phyloP scores from a whole-genome alignment of 2,113 vertebrate genomes.

The Camarhynchus parvulus region DNA sequence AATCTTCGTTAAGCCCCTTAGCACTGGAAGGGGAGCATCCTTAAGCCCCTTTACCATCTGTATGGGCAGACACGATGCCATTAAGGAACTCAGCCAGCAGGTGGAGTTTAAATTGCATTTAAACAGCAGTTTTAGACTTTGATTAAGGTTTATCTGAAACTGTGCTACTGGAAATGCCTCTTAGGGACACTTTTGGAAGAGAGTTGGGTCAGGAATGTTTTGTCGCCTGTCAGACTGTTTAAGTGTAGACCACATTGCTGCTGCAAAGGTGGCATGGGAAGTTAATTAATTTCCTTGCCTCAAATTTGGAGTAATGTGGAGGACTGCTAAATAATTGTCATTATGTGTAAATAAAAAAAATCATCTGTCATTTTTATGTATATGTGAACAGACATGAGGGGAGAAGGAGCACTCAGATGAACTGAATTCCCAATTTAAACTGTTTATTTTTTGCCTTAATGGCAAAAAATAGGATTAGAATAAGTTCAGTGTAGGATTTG shows the following conservation, averaged over 20 bases:
- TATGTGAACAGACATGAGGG: not conserved
- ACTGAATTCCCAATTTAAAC: not conserved
- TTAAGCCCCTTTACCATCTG: not conserved
- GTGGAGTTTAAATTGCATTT: conserved; percentile 61
- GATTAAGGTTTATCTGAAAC: not conserved
- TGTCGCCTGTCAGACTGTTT: not conserved
- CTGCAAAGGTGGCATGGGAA: not conserved
- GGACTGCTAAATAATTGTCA: not conserved
- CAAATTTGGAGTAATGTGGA: not conserved
- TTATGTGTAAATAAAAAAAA: not conserved
- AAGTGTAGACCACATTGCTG: not conserved
- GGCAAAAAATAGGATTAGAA: not conserved
- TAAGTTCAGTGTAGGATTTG: not conserved
- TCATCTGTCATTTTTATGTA: not conserved
- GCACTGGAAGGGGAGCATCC: not conserved
- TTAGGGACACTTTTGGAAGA: not conserved
- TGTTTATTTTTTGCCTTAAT: not conserved
- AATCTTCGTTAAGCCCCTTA: not conserved
- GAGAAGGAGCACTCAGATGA: not conserved
- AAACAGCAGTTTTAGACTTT: not conserved
- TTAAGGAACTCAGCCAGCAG: conserved; percentile 59
- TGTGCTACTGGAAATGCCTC: not conserved
- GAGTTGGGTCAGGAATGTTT: rapidly evolving
- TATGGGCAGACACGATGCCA: not conserved
- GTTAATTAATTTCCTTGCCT: not conserved